Percentiles rank a stretch among this genome's conserved stretches.
These are phyloP conservation scores for Rhingia rostrata DNA, from an alignment of 2,888 invertebrate genomes.

Conservation along the genomic window DNA sequence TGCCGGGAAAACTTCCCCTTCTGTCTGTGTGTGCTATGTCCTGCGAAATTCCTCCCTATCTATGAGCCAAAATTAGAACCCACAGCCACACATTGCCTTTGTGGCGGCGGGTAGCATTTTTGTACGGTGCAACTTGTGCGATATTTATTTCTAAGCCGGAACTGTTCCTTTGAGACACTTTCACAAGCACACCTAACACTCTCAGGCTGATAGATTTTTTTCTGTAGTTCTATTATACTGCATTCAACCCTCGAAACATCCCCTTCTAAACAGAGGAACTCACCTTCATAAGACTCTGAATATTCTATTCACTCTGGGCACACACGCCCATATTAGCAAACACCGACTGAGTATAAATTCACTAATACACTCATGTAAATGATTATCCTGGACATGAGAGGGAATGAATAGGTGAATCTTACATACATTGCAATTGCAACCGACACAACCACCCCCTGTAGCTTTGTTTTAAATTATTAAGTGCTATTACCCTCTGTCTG, in stretches of 20 bases:
- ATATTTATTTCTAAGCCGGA: slow-evolving; percentile 62
- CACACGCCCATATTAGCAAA: slow-evolving; percentile 10
- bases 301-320: slow-evolving; percentile 36
- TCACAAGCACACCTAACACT: slow-evolving; percentile 28
- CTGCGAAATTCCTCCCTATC: slow-evolving; percentile 41
- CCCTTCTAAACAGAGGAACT: slow-evolving; percentile 14
- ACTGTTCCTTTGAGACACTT: slow-evolving; percentile 69
- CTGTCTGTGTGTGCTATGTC: slow-evolving; percentile 12
- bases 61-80: slow-evolving; percentile 27
- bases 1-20: slow-evolving; percentile 42
- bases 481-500: slow-evolving; percentile 74
- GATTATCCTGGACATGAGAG: slow-evolving; percentile 69
- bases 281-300: slow-evolving; percentile 12
- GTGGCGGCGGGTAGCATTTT: slow-evolving; percentile 5
- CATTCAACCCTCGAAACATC: slow-evolving; percentile 18
- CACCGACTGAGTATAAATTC: background rate
- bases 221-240: background rate
- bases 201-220: slow-evolving; percentile 47
- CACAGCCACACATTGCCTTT: slow-evolving; percentile 33
- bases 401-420: slow-evolving; percentile 59
- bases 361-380: slow-evolving; percentile 35
- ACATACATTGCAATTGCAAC: slow-evolving; percentile 29
- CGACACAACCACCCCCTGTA: slow-evolving; percentile 40
- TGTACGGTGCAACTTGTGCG: slow-evolving; percentile 59
- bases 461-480: slow-evolving; percentile 75